Evolutionary conservation across 2,113 vertebrate genomes (phyloP).

Genomic region (Hippocampus comes): DNA sequence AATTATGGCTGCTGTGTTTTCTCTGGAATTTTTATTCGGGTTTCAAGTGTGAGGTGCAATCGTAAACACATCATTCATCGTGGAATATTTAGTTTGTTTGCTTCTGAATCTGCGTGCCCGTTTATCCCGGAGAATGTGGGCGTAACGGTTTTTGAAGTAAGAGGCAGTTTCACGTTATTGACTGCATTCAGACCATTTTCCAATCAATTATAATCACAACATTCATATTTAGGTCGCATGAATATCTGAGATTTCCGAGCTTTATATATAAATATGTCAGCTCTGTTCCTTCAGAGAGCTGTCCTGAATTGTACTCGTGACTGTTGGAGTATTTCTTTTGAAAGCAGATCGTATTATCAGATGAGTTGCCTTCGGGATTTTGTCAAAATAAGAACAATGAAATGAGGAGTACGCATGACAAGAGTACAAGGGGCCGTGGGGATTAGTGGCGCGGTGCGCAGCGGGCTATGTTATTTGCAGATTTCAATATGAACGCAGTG

Average conservation of each 20-base stretch:
- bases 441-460: constrained; percentile 1
- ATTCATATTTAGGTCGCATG: constrained; percentile 27
- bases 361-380: constrained; percentile 29
- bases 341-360: constrained; percentile 15
- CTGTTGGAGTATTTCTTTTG: constrained; percentile 13
- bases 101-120: constrained; percentile 4
- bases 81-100: background rate
- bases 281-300: constrained; percentile 10
- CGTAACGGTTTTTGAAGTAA: constrained; percentile 48
- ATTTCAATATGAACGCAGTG: constrained; percentile 18
- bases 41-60: constrained; percentile 9
- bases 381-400: background rate
- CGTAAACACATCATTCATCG: background rate
- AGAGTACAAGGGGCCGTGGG: constrained; percentile 3
- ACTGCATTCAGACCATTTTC: background rate
- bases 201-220: constrained; percentile 10
- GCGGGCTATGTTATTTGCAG: constrained; percentile 6
- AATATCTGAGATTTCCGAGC: constrained; percentile 5
- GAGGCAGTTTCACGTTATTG: background rate
- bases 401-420: constrained; percentile 18
- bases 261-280: constrained; percentile 17
- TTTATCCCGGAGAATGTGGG: constrained; percentile 2
- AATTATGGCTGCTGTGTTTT: constrained; percentile 17
- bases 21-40: constrained; percentile 13
- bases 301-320: constrained; percentile 21